phyloP scores from a whole-genome alignment of 1,140 invertebrate genomes.

The Oryzaephilus surinamensis region DNA sequence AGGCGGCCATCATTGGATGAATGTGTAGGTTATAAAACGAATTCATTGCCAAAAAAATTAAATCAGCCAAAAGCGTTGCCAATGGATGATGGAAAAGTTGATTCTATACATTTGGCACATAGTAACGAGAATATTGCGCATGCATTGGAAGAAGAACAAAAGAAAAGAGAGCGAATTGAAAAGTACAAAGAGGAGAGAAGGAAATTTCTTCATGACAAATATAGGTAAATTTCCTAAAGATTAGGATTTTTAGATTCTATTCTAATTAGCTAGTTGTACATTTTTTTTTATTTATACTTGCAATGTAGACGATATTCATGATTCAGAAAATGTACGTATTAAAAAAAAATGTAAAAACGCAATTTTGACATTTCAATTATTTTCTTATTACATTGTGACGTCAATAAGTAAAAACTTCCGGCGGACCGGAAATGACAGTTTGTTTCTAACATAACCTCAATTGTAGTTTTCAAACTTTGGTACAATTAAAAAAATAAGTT shows the following conservation, averaged over 20 bases:
- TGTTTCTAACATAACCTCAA: no score
- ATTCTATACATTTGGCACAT: conserved; percentile 23
- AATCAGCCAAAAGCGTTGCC: conserved; percentile 47
- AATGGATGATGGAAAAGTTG: conserved; percentile 28
- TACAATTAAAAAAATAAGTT: no score
- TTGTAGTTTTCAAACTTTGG: no score
- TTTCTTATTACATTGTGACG: no score
- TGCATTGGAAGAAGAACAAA: conserved; percentile 18
- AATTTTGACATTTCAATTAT: no score
- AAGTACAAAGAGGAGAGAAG: conserved; percentile 87
- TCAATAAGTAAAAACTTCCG: no score
- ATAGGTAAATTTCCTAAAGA: conserved; percentile 16
- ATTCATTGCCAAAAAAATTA: conserved; percentile 38
- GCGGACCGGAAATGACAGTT: no score
- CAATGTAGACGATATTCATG: no score
- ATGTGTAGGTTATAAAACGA: conserved; percentile 33
- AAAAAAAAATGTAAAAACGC: no score
- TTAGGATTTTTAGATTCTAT: not conserved
- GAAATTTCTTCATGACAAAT: conserved; percentile 71
- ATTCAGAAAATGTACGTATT: no score
- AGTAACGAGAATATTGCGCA: conserved; percentile 22
- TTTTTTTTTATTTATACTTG: no score
- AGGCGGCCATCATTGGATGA: conserved; percentile 42
- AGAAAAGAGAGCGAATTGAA: conserved; percentile 70
- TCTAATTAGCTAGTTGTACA: no score